Evolutionary conservation across 2,888 invertebrate genomes (phyloP).

Genomic region (Hoplodrina ambigua): DNA sequence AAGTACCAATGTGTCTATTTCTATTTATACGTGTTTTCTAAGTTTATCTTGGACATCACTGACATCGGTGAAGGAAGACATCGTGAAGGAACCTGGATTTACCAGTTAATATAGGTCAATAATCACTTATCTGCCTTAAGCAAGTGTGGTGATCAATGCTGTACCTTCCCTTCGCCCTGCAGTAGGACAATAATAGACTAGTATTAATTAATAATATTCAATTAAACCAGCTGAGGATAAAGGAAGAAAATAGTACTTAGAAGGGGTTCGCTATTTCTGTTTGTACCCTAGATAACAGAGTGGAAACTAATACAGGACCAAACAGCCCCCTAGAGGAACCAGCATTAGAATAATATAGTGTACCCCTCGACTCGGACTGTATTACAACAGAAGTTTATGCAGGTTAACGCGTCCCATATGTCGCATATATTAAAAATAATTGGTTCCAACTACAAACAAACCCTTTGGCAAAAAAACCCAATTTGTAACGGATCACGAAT

Average conservation of each 20-base stretch:
- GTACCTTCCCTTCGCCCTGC: too few relatives aligned
- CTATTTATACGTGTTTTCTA: too few relatives aligned
- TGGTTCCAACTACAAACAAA: conserved; percentile 60
- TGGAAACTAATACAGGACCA: conserved; percentile 55
- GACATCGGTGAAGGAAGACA: too few relatives aligned
- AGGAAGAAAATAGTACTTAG: conserved; percentile 1
- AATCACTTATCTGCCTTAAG: too few relatives aligned
- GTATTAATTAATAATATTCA: too few relatives aligned
- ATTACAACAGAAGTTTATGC: conserved; percentile 53
- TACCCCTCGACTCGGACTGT: conserved; percentile 52
- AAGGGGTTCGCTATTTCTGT: conserved; percentile 28
- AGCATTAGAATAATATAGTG: conserved; percentile 60
- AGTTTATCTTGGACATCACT: too few relatives aligned
- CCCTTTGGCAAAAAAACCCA: conserved; percentile 59
- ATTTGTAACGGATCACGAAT: conserved; percentile 73
- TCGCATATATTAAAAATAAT: conserved; percentile 70
- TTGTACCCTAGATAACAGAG: conserved; percentile 42
- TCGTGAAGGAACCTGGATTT: too few relatives aligned
- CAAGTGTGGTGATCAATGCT: too few relatives aligned
- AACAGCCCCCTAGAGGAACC: conserved; percentile 56
- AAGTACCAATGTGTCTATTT: too few relatives aligned
- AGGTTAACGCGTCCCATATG: conserved; percentile 68
- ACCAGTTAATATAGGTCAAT: too few relatives aligned
- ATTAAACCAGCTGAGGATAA: not conserved
- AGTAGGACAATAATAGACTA: too few relatives aligned